These are phyloP conservation scores for Malurus elegans DNA, from an alignment of 2,113 vertebrate genomes.

Conservation along the genomic window DNA sequence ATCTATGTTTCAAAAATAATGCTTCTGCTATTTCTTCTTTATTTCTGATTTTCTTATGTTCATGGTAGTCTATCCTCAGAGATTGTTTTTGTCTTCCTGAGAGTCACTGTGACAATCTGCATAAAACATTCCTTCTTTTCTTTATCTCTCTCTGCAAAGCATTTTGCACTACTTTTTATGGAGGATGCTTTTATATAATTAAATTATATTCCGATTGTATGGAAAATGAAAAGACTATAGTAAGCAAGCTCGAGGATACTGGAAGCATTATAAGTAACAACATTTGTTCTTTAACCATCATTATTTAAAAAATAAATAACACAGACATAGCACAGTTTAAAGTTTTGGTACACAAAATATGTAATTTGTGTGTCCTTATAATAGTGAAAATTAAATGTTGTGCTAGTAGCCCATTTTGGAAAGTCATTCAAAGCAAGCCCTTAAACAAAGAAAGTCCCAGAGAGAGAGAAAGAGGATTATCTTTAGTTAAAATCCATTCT, in stretches of 20 bases:
- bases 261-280: neutral
- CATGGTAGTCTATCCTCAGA: neutral
- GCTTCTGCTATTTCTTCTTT: neutral
- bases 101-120: neutral
- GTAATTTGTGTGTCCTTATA: neutral
- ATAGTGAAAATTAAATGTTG: neutral
- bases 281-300: neutral
- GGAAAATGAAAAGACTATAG: neutral
- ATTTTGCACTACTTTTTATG: conserved; percentile 20
- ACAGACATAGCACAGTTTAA: neutral
- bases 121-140: conserved; percentile 9
- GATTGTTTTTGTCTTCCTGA: neutral
- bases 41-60: conserved; percentile 18
- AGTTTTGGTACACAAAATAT: neutral
- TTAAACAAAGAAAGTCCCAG: neutral
- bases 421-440: neutral
- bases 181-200: conserved; percentile 22
- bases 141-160: conserved; percentile 38
- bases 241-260: neutral
- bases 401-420: neutral
- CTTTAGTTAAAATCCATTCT: neutral
- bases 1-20: neutral
- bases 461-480: neutral
- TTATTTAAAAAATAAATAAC: neutral
- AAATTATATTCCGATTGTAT: conserved; percentile 4